Conservation (phyloP, 2,113 vertebrate genomes). For the Protomyctophum bolini region DNA sequence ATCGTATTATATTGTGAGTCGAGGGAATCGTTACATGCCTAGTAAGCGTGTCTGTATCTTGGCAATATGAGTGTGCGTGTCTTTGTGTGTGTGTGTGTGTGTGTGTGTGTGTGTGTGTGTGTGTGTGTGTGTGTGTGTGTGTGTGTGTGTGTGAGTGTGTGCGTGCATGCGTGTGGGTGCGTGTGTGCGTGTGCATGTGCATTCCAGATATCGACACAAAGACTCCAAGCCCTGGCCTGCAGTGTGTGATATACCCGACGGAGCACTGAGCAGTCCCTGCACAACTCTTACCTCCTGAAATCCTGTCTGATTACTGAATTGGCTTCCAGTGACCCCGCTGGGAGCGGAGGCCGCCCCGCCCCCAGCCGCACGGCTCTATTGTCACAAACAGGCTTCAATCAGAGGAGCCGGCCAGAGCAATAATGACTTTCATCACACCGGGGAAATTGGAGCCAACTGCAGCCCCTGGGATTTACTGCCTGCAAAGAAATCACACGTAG, state of each 20-base stretch:
- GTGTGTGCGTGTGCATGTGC: not conserved
- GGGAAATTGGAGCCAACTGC: slow-evolving; percentile 57
- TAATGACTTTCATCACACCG: slow-evolving; percentile 65
- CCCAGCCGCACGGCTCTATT: slow-evolving; percentile 38
- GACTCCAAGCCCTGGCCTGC: slow-evolving; percentile 25
- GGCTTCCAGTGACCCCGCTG: slow-evolving; percentile 46
- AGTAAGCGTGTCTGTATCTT: no score
- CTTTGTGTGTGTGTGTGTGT: no score
- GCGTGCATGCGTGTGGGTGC: not conserved
- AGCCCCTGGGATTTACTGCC: slow-evolving; percentile 44
- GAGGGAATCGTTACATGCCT: no score
- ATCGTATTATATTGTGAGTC: no score
- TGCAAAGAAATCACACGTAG: slow-evolving; percentile 8
- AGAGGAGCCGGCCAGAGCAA: slow-evolving; percentile 46
- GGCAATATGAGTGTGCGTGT: not conserved
- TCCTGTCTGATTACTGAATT: slow-evolving; percentile 58
- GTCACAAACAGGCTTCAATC: slow-evolving; percentile 71
- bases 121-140: slow-evolving; percentile 11
- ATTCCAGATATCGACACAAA: not conserved
- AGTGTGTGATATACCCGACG: slow-evolving; percentile 48
- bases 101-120: no score
- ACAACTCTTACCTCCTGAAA: slow-evolving; percentile 33
- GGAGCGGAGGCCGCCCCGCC: not conserved
- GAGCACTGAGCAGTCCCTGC: slow-evolving; percentile 52
- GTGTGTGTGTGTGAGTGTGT: slow-evolving; percentile 1